These are phyloP conservation scores for Pterocles gutturalis DNA, from an alignment of 2,113 vertebrate species.

Conservation along the genomic window DNA sequence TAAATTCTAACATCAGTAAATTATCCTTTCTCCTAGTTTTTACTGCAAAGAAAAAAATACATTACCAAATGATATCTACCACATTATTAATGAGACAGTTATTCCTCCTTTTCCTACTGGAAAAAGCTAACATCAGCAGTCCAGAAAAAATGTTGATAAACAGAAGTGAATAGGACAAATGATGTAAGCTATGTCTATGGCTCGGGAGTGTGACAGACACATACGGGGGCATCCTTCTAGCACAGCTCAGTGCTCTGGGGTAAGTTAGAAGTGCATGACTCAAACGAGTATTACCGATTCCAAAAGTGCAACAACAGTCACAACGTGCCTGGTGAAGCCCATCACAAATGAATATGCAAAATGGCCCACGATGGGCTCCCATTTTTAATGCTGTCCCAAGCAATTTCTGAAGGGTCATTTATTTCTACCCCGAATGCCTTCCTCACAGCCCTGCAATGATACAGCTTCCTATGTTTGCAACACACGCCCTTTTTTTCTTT, in stretches of 20 bases:
- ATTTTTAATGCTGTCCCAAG: slow-evolving; percentile 41
- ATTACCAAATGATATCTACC: not conserved
- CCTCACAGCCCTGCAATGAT: slow-evolving; percentile 68
- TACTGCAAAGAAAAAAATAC: not conserved
- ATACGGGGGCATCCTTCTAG: not conserved
- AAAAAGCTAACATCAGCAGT: slow-evolving; percentile 63
- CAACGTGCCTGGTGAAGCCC: not conserved
- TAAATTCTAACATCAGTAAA: not conserved
- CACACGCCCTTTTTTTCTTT: slow-evolving; percentile 51
- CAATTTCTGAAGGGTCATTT: slow-evolving; percentile 63
- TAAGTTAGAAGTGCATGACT: not conserved
- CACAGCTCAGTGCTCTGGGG: not conserved
- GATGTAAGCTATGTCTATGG: not conserved
- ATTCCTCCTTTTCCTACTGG: slow-evolving; percentile 13
- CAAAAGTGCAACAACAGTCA: not conserved
- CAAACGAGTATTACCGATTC: not conserved
- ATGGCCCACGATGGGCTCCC: not conserved
- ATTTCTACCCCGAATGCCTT: slow-evolving; percentile 69
- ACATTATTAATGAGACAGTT: not conserved
- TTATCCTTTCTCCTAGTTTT: not conserved
- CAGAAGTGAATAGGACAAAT: not conserved
- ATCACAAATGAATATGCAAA: not conserved
- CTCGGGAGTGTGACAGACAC: not conserved
- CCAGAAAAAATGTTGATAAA: slow-evolving; percentile 57
- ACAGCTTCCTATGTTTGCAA: slow-evolving; percentile 84